Conservation (phyloP, 2,797 vertebrate genomes). For the Podarcis siculus region DNA sequence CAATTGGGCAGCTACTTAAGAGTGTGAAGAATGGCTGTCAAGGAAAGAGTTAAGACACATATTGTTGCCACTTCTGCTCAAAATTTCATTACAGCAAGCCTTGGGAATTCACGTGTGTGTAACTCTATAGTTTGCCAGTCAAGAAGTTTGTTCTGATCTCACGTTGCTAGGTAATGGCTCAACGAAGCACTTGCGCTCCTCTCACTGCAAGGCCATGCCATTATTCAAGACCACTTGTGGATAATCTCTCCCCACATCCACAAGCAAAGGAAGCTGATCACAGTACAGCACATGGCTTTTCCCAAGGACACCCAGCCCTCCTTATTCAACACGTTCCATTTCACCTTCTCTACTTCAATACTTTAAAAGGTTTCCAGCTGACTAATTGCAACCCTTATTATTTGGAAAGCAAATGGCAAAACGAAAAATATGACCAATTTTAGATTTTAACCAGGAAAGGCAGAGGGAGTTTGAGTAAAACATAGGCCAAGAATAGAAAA, state of each 20-base stretch:
- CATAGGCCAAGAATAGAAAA: slow-evolving; percentile 3
- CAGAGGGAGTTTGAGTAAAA: not conserved
- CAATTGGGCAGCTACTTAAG: not conserved
- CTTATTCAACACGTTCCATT: not conserved
- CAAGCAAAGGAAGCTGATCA: slow-evolving; percentile 48
- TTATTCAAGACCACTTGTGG: slow-evolving; percentile 52
- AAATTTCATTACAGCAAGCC: not conserved
- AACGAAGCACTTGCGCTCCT: slow-evolving; percentile 7
- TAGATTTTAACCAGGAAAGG: slow-evolving; percentile 16
- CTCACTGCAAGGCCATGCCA: slow-evolving; percentile 14
- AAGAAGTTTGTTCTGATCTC: slow-evolving; percentile 36
- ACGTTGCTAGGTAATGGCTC: slow-evolving; percentile 48
- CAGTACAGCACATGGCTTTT: slow-evolving; percentile 30
- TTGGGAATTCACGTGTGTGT: not conserved
- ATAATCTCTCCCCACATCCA: slow-evolving; percentile 20
- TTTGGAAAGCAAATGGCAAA: slow-evolving; percentile 30
- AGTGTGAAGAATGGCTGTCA: not conserved
- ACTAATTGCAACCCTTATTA: slow-evolving; percentile 20
- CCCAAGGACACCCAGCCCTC: slow-evolving; percentile 12
- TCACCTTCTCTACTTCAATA: slow-evolving; percentile 6
- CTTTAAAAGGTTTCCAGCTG: slow-evolving; percentile 27
- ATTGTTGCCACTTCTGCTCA: not conserved
- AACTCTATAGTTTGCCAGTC: not conserved
- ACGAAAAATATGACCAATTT: not conserved
- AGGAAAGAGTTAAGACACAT: not conserved